Evolutionary conservation across 2,888 invertebrate genomes (phyloP), one percentile per base, ranked within the genome.

Genomic region (Hydropsyche betteni): DNA sequence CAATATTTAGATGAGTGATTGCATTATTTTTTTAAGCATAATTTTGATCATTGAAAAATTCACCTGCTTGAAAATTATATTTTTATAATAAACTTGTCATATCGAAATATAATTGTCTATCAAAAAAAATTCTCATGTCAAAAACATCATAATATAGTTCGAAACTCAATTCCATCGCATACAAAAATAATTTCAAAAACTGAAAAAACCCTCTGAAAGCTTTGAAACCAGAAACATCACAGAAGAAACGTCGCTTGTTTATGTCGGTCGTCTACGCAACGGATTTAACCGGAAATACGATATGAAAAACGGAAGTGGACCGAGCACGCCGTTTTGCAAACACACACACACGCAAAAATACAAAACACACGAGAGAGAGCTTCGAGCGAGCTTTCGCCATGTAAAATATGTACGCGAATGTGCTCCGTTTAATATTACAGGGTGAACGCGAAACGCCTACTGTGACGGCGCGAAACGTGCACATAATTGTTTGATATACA

Each of bases 251-350:
- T 8, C 44, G 44, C 44, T 44, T 6, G 6, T 44, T 64, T 55
- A 24, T 64, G 64, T 16, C 64, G 34, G 34, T 14, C 34, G 64
- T 68, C 12, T 68, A 52, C 52, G 70, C 51, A 70, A 70, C 51
- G 53, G 52, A 70, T 70, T 70, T 70, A 76, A 76, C 51, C 76
- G 76, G 76, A 76, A 76, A 76, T 70, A 64, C 70, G 76, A 76
- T 76, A 76, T 71, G 76, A 74, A 69, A 70, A 76, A 38, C 76
- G 76, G 76, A 76, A 76, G 70, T 68, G 76, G 76, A 74, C 75
- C 75, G 12, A 68, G 34, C 74, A 51, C 51, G 50, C 51, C 74
- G 50, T 70, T 70, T 70, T 70, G 53, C 53, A 53, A 6, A 44
- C 44, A 10, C 10, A 6, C 44, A 7, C 53, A n/a, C 58, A 16